Evolutionary conservation across 1,140 invertebrate species (phyloP), one percentile per base, ranked within the genome.

Genomic region (Sarcophaga peregrina): DNA sequence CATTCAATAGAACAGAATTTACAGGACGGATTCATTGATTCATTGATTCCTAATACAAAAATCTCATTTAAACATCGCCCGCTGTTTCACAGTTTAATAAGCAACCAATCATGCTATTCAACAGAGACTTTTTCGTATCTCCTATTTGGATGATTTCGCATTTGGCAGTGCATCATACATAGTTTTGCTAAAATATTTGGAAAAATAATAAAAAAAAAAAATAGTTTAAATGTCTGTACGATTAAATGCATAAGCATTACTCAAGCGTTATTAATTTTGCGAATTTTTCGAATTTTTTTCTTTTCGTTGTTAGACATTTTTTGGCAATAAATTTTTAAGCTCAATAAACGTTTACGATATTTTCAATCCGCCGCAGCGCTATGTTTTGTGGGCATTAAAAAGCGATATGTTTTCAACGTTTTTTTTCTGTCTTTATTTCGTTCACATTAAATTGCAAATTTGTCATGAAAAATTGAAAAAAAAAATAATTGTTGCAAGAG

Each of bases 221-320:
- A 52, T 52, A 58, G n/a, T 58, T n/a, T 58, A 13, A 58, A 58
- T 37, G 25, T 37, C 54, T 58, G 15, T n/a, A n/a, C 13, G 3
- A 58, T 15, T 37, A 37, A 37, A 58, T 58, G 72, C 25, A 54
- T 74, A 45, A 13, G 78, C 46, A 52, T 52, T 78, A 83, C 52
- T 81, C 58, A 83, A 72, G 82, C 82, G 78, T 83, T 83, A 81
- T 83, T 83, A 81, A 83, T 81, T 80, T 83, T 83, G 1, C 25
- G 1, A 37, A 37, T 37, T 37, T 37, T 37, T n/a, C n/a, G n/a
- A n/a, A n/a, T 37, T 37, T 37, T 37, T 37, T 37, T 37, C 4
- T 37, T 37, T 37, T 37, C 4, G 1, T 37, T 37, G 25, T 80
- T 81, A 81, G 81, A 81, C 81, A 83, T 83, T 83, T n/a, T 83